Base-by-base conservation (phyloP, 2,113 vertebrate species). In the Vidua chalybeata region DNA sequence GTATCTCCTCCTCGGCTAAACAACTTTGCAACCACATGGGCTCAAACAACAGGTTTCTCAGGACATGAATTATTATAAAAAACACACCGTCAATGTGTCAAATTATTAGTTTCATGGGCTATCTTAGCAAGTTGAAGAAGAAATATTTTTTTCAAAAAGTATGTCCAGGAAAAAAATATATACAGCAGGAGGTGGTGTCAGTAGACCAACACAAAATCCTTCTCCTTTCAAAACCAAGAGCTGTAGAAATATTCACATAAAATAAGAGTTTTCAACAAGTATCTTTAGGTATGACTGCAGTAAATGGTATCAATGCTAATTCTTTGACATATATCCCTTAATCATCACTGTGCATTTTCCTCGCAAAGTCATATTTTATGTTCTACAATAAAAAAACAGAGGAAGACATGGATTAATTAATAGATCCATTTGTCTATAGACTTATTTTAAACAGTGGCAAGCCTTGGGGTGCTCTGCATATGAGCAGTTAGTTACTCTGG, bases 381-480 rank as follows among this genome's bases (percentile, higher is more conserved):
- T 77, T 69, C 41, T 75, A 48, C n/a, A 94, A 46, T 33, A 75
- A 87, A 87, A 97, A 95, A 35, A 43, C 72, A 77, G 59, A 90
- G 49, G 49, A 91, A 91, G 64, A 93, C 76, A 58, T 6, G 5
- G 54, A 66, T 93, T 91, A 81, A 84, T 95, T 89, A 85, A 80
- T 62, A 63, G 84, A 77, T 48, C 61, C 26, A 82, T 75, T 86
- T 91, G 72, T 93, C 79, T 75, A 74, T 12, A 87, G 83, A 77
- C 64, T 52, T 92, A 94, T 96, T 96, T 64, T 94, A 80, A 97
- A 73, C 66, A 96, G 80, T 81, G 54, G 85, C 80, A 96, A 94
- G n/a, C 67, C 74, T 83, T 69, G 68, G 52, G 75, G 85, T 92
- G 72, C 88, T 94, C 78, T 31, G 33, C 15, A 73, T 79, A 73